A percentile compares a stretch with the other conserved stretches of the same genome.
Conservation (phyloP, 1,140 invertebrate species). For the Magallana ariakensis region DNA sequence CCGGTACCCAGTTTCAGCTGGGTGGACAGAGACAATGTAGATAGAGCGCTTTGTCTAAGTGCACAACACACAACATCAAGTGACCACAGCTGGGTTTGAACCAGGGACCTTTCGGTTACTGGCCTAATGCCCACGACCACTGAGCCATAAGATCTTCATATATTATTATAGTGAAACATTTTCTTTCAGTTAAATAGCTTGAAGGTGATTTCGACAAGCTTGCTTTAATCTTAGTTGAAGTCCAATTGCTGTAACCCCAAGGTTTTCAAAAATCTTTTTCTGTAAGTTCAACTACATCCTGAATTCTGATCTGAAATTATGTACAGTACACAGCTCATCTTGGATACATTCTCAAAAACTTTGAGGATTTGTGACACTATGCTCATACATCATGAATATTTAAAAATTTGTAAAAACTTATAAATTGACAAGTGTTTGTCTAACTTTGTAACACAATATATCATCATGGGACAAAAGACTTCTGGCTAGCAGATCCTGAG, state of each 20-base stretch:
- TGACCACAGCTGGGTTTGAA: too few relatives aligned
- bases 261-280: conserved; percentile 12
- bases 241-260: conserved; percentile 12
- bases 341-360: not conserved
- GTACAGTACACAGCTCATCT: not conserved
- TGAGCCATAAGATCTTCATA: too few relatives aligned
- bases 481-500: not conserved
- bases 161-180: too few relatives aligned
- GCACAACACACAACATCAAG: too few relatives aligned
- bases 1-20: too few relatives aligned
- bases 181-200: not conserved
- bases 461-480: not conserved
- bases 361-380: not conserved
- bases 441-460: not conserved
- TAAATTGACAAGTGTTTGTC: not conserved
- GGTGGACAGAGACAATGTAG: too few relatives aligned
- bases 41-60: too few relatives aligned
- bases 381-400: not conserved
- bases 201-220: conserved; percentile 11
- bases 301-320: not conserved
- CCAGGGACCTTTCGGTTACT: too few relatives aligned
- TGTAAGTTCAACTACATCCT: not conserved
- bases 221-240: conserved; percentile 18
- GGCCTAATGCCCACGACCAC: too few relatives aligned
- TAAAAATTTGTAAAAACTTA: not conserved